Conservation (phyloP, 1,140 invertebrate species). For the Cyclina sinensis region DNA sequence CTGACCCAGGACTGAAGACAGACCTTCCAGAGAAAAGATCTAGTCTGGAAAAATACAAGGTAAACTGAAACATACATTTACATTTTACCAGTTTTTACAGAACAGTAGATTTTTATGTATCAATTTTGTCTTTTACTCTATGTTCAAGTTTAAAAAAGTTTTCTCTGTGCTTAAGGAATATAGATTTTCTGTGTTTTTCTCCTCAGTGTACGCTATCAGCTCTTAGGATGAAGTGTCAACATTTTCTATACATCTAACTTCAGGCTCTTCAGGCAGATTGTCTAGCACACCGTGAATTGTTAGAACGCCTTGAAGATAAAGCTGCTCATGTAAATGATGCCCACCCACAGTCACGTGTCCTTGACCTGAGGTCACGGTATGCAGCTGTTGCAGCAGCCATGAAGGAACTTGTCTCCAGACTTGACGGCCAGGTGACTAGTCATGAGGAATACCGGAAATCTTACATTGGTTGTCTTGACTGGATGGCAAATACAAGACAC, state of each 20-base stretch:
- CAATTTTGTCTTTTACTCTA: too few relatives aligned
- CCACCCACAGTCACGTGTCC: conserved; percentile 73
- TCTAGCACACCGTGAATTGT: conserved; percentile 76
- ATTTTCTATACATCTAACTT: too few relatives aligned
- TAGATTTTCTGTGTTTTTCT: too few relatives aligned
- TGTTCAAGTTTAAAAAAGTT: too few relatives aligned
- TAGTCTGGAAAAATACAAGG: conserved; percentile 96
- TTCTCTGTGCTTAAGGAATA: too few relatives aligned
- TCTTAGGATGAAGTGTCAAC: too few relatives aligned
- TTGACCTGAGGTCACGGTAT: conserved; percentile 77
- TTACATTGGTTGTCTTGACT: conserved; percentile 94
- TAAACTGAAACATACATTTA: too few relatives aligned
- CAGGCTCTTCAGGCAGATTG: conserved; percentile 82
- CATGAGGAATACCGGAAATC: conserved; percentile 95
- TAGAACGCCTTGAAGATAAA: conserved; percentile 81
- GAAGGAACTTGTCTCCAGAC: conserved; percentile 84
- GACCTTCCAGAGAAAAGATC: conserved; percentile 97
- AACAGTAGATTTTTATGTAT: too few relatives aligned
- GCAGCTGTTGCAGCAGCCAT: conserved; percentile 67
- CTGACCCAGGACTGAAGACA: conserved; percentile 88
- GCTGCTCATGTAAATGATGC: conserved; percentile 79
- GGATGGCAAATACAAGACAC: conserved; percentile 94
- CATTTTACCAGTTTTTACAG: too few relatives aligned
- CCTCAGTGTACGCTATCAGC: too few relatives aligned
- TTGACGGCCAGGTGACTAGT: conserved; percentile 94